phyloP scores from a whole-genome alignment of 2,888 invertebrate species.

The Polyommatus iphigenia region DNA sequence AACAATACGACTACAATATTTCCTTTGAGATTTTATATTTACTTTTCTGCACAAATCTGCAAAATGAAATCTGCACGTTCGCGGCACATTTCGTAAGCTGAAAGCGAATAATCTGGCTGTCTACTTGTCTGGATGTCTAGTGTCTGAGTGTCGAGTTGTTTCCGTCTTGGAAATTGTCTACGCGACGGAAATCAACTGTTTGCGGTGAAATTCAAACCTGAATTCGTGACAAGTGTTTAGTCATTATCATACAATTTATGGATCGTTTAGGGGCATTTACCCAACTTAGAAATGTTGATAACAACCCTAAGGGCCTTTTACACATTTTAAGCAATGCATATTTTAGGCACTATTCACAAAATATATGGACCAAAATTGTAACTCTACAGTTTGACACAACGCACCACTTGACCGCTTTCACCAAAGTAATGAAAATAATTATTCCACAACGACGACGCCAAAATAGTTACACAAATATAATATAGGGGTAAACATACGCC shows the following conservation, averaged over 20 bases:
- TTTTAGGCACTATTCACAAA: not conserved
- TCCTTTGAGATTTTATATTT: not conserved
- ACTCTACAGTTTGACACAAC: not conserved
- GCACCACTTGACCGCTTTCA: not conserved
- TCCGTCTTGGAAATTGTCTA: slow-evolving; percentile 23
- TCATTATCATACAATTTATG: not conserved
- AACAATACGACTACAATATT: not conserved
- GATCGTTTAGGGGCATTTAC: not conserved
- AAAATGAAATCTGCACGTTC: not conserved
- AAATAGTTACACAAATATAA: slow-evolving; percentile 2
- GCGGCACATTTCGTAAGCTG: not conserved
- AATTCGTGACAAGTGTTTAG: slow-evolving; percentile 5
- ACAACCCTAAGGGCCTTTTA: too few relatives aligned
- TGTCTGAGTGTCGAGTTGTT: not conserved
- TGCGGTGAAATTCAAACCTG: slow-evolving; percentile 20
- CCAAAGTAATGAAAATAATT: not conserved
- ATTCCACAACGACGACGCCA: not conserved
- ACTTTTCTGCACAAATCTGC: too few relatives aligned
- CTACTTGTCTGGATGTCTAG: slow-evolving; percentile 1
- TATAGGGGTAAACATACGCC: not conserved
- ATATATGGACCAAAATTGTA: not conserved
- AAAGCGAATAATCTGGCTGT: slow-evolving; percentile 15
- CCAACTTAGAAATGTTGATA: too few relatives aligned
- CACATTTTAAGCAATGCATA: not conserved
- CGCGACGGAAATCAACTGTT: slow-evolving; percentile 8